Percentiles rank a stretch among this genome's conserved stretches.
Evolutionary conservation across 30 jellyfish, hydroid and myxozoan species (phyloP).

Genomic region (Mastigias papua): DNA sequence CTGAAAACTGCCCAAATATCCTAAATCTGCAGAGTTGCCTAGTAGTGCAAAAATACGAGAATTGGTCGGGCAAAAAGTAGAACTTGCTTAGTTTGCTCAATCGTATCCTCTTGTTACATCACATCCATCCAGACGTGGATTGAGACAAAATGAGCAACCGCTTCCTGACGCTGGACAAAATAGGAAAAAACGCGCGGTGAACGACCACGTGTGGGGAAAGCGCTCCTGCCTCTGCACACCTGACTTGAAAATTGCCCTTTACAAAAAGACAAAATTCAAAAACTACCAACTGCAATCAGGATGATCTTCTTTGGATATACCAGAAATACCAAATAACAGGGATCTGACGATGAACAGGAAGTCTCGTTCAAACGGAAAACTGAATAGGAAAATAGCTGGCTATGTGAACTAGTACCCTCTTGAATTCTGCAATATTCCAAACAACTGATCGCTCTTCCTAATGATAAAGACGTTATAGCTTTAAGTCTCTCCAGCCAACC

Average conservation of each 20-base stretch:
- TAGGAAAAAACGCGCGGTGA: not conserved
- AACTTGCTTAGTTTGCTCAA: too few relatives aligned
- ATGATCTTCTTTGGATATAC: not conserved
- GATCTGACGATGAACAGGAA: not conserved
- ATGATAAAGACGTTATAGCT: not conserved
- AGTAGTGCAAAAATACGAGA: not conserved
- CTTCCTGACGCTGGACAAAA: not conserved
- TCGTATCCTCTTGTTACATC: not conserved
- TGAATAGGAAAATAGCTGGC: not conserved
- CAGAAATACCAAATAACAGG: not conserved
- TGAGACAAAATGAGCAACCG: not conserved
- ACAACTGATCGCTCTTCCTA: not conserved
- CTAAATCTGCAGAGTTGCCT: not conserved
- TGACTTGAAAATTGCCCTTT: not conserved
- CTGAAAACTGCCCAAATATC: not conserved
- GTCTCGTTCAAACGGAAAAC: not conserved
- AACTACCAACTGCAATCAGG: not conserved
- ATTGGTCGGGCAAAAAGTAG: too few relatives aligned
- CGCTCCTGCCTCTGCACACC: too few relatives aligned
- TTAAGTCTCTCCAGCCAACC: slow-evolving; percentile 1
- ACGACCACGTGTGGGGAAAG: too few relatives aligned
- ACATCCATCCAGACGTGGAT: not conserved
- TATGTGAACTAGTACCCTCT: not conserved
- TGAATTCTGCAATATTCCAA: not conserved
- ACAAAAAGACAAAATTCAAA: not conserved